Base-by-base conservation (phyloP, 2,797 vertebrate genomes). In the Poeciliopsis gracilis region DNA sequence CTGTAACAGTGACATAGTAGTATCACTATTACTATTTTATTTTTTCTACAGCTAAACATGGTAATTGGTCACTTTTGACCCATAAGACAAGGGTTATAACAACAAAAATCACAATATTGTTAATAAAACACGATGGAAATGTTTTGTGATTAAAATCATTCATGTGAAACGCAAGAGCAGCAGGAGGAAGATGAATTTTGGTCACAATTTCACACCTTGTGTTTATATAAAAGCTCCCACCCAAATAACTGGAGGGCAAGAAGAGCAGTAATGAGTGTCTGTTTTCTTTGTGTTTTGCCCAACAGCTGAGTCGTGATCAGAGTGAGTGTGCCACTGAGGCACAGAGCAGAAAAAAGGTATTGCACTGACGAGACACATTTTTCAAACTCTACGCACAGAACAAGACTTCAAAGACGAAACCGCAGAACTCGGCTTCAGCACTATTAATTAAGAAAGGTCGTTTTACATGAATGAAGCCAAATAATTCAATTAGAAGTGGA, bases 241-340 rank as follows among this genome's bases (percentile, higher is more conserved):
- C 63, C n/a, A n/a, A 59, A 61, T 67, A 84, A 87, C 86, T 80
- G 76, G 79, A 89, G 90, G 88, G 87, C 84, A 83, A 86, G 80
- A 77, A 73, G 77, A 87, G 82, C 87, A 79, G 86, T 92, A 92
- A 93, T 91, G 90, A 93, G 87, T 90, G 91, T 86, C 79, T 84
- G 53, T 92, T 89, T 92, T 90, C 84, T 89, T 90, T 88, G 81
- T 89, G 66, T 92, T 91, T 87, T 87, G 84, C 84, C 92, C 92
- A 88, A 88, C 82, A 93, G 92, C 92, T 88, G 89, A 92, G 84
- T 93, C 76, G 66, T 89, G 89, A 92, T 90, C 84, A 86, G 81
- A 91, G 82, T 75, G 75, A 88, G 72, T 8, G 36, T 73, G 82
- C 80, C 79, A 87, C 84, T 47, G 23, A 78, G 77, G 69, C 87